phyloP scores from a whole-genome alignment of 2,888 invertebrate species.

The Agrotis exclamationis region DNA sequence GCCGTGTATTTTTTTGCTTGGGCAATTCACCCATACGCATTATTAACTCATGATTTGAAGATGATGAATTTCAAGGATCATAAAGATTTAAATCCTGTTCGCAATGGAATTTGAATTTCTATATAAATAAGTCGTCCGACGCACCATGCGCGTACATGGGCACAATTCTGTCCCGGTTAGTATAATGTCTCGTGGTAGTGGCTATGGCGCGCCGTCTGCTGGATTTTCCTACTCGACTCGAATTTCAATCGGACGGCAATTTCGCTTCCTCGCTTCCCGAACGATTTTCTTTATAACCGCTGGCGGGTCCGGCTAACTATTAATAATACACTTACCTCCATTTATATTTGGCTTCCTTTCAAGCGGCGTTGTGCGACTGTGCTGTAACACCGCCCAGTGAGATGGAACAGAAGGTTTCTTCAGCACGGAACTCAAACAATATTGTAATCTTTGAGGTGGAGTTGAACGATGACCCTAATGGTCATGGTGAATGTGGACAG shows the following conservation, averaged over 20 bases:
- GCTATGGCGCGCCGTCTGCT: constrained; percentile 39
- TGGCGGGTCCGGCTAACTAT: constrained; percentile 58
- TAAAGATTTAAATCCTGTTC: too few species aligned
- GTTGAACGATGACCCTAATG: too few species aligned
- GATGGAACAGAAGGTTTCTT: constrained; percentile 25
- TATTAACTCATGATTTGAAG: too few species aligned
- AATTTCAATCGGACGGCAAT: constrained; percentile 67
- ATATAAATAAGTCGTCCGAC: neutral
- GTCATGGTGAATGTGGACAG: too few species aligned
- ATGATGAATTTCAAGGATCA: too few species aligned
- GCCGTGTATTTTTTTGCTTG: too few species aligned
- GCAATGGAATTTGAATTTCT: too few species aligned
- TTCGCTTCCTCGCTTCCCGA: constrained; percentile 58
- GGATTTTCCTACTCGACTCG: constrained; percentile 63
- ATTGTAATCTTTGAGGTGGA: too few species aligned
- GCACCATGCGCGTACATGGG: neutral
- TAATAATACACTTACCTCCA: constrained; percentile 64
- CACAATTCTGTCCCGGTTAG: constrained; percentile 15
- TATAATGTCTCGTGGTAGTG: constrained; percentile 46
- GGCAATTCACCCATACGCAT: too few species aligned
- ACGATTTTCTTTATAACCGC: constrained; percentile 63
- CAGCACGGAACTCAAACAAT: neutral
- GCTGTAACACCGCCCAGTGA: constrained; percentile 8
- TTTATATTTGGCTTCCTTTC: constrained; percentile 64
- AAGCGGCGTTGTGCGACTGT: constrained; percentile 27